Evolutionary conservation across 2,797 vertebrate genomes (phyloP).

Genomic region (Etheostoma nigrum): DNA sequence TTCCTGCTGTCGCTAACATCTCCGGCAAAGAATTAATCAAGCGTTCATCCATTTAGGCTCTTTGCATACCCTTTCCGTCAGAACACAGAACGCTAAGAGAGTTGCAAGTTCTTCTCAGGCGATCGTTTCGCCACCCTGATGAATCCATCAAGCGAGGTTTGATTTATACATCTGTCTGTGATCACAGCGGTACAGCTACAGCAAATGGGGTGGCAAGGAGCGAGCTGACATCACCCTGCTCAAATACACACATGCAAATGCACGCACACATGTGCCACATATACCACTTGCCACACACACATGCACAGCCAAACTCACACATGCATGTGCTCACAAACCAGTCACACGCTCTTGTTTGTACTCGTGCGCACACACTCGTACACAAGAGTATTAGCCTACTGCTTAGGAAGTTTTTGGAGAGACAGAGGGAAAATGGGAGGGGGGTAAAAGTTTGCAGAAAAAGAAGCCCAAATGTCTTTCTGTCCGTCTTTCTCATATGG

Average conservation of each 20-base stretch:
- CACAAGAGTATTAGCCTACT: conserved; percentile 54
- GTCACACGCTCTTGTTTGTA: conserved; percentile 41
- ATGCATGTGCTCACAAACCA: conserved; percentile 48
- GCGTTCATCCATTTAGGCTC: conserved; percentile 99
- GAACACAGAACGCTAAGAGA: conserved; percentile 94
- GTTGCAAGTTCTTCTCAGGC: conserved; percentile 92
- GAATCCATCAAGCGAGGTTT: conserved; percentile 99
- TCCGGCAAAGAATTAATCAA: conserved; percentile 99
- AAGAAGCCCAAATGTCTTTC: conserved; percentile 74
- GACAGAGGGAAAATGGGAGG: conserved; percentile 74
- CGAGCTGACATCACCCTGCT: conserved; percentile 86
- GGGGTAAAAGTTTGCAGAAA: conserved; percentile 83
- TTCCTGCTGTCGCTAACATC: conserved; percentile 99
- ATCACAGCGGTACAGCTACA: conserved; percentile 99
- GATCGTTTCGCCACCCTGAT: conserved; percentile 95
- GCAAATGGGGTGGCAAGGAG: conserved; percentile 99
- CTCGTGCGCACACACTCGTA: conserved; percentile 22
- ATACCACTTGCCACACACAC: conserved; percentile 54
- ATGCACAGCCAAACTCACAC: conserved; percentile 36
- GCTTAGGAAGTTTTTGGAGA: conserved; percentile 77
- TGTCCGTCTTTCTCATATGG: conserved; percentile 67
- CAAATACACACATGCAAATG: conserved; percentile 73
- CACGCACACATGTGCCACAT: conserved; percentile 67
- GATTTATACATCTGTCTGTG: conserved; percentile 99
- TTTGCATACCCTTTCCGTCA: conserved; percentile 99